Percentiles rank a stretch among this genome's conserved stretches.
Evolutionary conservation across 2,888 invertebrate genomes (phyloP).

Genomic region (Linyphia triangularis): DNA sequence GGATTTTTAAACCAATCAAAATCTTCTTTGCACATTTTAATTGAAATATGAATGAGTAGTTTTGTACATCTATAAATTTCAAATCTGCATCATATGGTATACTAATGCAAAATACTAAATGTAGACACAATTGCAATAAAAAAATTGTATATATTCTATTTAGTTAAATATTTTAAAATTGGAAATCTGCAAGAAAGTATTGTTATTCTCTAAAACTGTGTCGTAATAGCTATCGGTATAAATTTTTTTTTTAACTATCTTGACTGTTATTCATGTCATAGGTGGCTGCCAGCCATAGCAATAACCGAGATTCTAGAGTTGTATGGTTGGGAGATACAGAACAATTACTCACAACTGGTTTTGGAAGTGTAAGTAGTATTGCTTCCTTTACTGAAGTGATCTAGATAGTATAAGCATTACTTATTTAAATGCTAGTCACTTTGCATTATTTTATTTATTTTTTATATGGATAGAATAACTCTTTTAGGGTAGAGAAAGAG

Average conservation of each 20-base stretch:
- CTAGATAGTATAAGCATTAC: not conserved
- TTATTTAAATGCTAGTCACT: not conserved
- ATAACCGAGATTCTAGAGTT: conserved; percentile 93
- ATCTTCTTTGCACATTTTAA: too few relatives aligned
- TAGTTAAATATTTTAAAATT: too few relatives aligned
- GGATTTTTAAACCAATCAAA: too few relatives aligned
- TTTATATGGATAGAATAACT: not conserved
- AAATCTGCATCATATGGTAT: too few relatives aligned
- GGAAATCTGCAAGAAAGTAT: too few relatives aligned
- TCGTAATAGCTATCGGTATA: too few relatives aligned
- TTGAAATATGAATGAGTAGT: too few relatives aligned
- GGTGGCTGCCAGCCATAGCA: conserved; percentile 88
- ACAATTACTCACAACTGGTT: conserved; percentile 92
- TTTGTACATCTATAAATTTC: too few relatives aligned
- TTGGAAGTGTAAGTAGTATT: conserved; percentile 84
- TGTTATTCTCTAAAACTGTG: too few relatives aligned
- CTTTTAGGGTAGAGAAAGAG: conserved; percentile 87
- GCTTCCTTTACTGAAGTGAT: not conserved
- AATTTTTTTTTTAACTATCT: not conserved
- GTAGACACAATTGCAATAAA: too few relatives aligned
- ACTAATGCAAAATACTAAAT: too few relatives aligned
- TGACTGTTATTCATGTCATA: conserved; percentile 59
- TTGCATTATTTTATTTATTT: not conserved
- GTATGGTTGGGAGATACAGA: conserved; percentile 93
- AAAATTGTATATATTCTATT: too few relatives aligned